A percentile compares a stretch with the other conserved stretches of the same genome.
Evolutionary conservation across 2,113 vertebrate species (phyloP).

Genomic region (Acanthisitta chloris): DNA sequence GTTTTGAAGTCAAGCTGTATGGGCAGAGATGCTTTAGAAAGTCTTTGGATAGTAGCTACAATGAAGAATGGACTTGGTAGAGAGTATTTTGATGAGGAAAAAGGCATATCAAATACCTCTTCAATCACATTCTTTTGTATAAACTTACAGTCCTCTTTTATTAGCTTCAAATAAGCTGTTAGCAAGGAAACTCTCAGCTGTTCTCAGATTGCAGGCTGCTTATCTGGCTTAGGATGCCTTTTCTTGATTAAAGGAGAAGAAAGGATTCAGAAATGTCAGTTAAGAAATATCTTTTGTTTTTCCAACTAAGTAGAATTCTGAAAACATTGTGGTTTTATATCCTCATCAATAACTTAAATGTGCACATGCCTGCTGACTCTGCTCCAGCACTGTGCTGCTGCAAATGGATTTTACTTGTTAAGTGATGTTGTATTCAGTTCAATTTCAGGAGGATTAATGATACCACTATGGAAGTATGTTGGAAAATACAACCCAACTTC

Average conservation of each 20-base stretch:
- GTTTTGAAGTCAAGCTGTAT: background rate
- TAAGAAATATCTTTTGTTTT: background rate
- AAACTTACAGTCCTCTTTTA: background rate
- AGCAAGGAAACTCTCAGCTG: background rate
- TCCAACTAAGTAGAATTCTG: background rate
- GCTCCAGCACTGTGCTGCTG: background rate
- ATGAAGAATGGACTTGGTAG: background rate
- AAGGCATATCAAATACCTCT: background rate
- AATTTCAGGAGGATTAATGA: background rate
- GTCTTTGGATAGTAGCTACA: background rate
- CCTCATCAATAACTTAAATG: background rate
- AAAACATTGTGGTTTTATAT: background rate
- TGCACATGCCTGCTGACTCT: background rate
- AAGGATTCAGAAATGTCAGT: background rate
- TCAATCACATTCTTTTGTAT: background rate
- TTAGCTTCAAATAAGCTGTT: background rate
- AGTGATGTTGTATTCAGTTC: background rate
- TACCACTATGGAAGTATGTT: background rate
- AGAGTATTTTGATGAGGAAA: background rate
- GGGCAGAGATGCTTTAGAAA: background rate
- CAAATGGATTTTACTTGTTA: background rate
- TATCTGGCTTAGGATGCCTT: background rate
- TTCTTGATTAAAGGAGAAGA: background rate
- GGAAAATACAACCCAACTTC: background rate
- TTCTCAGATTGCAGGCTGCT: background rate